Percentiles rank a stretch among this genome's conserved stretches.
Evolutionary conservation across 2,888 invertebrate species (phyloP).

Genomic region (Vandiemenella viatica): DNA sequence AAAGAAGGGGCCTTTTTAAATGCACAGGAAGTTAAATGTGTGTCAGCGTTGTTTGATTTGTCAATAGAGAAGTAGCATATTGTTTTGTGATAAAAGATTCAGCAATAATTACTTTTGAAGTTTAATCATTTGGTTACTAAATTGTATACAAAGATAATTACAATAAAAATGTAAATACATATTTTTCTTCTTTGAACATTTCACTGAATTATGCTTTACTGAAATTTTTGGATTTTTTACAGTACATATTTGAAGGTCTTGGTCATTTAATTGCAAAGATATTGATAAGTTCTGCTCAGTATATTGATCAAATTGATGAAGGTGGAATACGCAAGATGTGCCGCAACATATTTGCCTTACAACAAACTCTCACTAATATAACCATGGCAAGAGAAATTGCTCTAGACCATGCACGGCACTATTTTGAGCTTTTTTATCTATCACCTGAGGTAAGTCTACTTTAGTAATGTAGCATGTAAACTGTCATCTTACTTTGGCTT

Average conservation of each 20-base stretch:
- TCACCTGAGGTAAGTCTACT: slow-evolving; percentile 56
- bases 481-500: background rate
- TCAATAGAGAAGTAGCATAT: too few relatives aligned
- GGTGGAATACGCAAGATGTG: slow-evolving; percentile 72
- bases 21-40: too few relatives aligned
- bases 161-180: too few relatives aligned
- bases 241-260: slow-evolving; percentile 83
- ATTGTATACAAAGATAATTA: background rate
- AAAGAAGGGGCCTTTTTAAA: too few relatives aligned
- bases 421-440: slow-evolving; percentile 71
- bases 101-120: too few relatives aligned
- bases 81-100: too few relatives aligned
- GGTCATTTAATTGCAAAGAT: slow-evolving; percentile 69
- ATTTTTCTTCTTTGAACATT: too few relatives aligned
- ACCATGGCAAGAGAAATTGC: slow-evolving; percentile 68
- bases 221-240: slow-evolving; percentile 24
- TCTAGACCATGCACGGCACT: slow-evolving; percentile 76
- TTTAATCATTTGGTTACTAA: background rate
- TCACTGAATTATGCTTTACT: too few relatives aligned
- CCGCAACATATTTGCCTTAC: slow-evolving; percentile 67
- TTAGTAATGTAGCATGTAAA: too few relatives aligned
- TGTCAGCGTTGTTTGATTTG: too few relatives aligned
- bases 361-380: slow-evolving; percentile 72
- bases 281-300: slow-evolving; percentile 64
- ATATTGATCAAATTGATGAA: slow-evolving; percentile 65